Conservation (phyloP, 2,797 vertebrate genomes). For the Chelon labrosus region DNA sequence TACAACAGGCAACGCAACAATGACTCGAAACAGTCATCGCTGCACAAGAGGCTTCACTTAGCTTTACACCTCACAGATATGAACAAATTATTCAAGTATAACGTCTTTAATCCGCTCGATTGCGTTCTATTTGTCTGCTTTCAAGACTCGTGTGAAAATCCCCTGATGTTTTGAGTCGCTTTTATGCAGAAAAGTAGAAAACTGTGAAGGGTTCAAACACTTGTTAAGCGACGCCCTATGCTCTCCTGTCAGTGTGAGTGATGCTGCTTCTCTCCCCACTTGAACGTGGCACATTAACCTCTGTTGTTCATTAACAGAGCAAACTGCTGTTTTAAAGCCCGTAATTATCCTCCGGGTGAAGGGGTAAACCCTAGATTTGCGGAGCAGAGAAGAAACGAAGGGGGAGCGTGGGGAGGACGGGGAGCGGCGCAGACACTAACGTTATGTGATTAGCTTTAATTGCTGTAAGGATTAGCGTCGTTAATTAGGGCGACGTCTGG, state of each 20-base stretch:
- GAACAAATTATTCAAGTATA: too few relatives aligned
- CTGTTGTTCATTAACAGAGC: constrained; percentile 37
- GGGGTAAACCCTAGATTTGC: constrained; percentile 33
- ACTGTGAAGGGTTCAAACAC: too few relatives aligned
- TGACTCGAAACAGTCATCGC: too few relatives aligned
- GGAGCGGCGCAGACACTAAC: constrained; percentile 1
- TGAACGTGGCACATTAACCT: constrained; percentile 37
- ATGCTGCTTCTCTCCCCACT: constrained; percentile 3
- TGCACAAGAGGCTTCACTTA: too few relatives aligned
- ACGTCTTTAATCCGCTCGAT: too few relatives aligned
- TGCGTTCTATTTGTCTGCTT: too few relatives aligned
- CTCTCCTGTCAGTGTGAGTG: background rate
- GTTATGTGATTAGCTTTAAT: constrained; percentile 35
- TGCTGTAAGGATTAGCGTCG: constrained; percentile 17
- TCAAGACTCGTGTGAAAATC: too few relatives aligned
- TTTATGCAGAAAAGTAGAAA: too few relatives aligned
- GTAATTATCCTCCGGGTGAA: constrained; percentile 31
- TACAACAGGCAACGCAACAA: too few relatives aligned
- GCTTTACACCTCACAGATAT: too few relatives aligned
- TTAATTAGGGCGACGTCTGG: background rate
- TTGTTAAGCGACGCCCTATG: background rate
- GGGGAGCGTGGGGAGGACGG: constrained; percentile 1
- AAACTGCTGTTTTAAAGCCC: constrained; percentile 40
- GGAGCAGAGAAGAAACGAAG: constrained; percentile 16
- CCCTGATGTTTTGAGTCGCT: too few relatives aligned